phyloP scores from a whole-genome alignment of 2,113 vertebrate genomes.

The Erythrolamprus reginae region DNA sequence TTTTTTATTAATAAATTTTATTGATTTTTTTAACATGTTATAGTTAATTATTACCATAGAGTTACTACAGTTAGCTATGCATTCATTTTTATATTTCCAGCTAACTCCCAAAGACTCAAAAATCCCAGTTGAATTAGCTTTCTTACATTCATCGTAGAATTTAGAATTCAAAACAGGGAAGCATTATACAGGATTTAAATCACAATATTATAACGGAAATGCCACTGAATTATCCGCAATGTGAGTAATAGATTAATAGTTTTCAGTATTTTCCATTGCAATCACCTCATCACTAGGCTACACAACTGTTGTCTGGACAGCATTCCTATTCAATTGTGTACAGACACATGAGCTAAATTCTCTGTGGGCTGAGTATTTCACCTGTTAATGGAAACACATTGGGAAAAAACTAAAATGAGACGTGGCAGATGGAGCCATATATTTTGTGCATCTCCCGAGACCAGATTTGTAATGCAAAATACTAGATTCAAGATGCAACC shows the following conservation, averaged over 20 bases:
- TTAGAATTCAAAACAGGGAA: constrained; percentile 20
- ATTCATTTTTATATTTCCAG: constrained; percentile 30
- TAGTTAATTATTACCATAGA: neutral
- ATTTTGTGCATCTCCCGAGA: constrained; percentile 63
- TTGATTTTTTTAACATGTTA: neutral
- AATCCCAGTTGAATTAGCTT: constrained; percentile 25
- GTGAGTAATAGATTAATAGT: neutral
- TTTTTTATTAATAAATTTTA: too few relatives aligned
- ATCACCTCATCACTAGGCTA: constrained; percentile 10
- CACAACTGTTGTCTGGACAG: constrained; percentile 28
- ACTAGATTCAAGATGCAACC: constrained; percentile 64
- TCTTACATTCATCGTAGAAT: constrained; percentile 1
- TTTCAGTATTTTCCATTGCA: neutral
- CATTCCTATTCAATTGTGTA: constrained; percentile 38
- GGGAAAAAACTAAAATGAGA: constrained; percentile 52
- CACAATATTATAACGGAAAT: accelerated
- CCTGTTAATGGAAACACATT: constrained; percentile 39
- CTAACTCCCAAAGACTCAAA: constrained; percentile 44
- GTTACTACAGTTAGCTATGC: neutral
- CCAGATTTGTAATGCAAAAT: constrained; percentile 73
- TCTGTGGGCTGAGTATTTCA: constrained; percentile 40
- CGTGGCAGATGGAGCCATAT: constrained; percentile 70
- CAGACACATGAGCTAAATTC: constrained; percentile 44
- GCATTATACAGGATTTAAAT: constrained; percentile 4
- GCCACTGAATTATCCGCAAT: accelerated